phyloP scores from a whole-genome alignment of 2,888 invertebrate genomes.

The Azorinus chamasolen region DNA sequence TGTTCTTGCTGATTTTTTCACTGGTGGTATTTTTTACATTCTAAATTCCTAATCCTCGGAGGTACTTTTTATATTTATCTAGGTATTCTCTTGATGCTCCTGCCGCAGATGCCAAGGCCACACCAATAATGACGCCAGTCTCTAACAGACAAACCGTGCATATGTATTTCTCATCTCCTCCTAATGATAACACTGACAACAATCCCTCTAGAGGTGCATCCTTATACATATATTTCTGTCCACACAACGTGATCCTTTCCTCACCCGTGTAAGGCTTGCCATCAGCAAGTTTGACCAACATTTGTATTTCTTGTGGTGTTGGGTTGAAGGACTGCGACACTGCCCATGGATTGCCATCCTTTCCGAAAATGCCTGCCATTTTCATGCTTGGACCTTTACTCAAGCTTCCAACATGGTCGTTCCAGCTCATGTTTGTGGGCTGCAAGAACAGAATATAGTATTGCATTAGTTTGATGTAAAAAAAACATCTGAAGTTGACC shows the following conservation, averaged over 20 bases:
- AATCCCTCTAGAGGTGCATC: conserved; percentile 58
- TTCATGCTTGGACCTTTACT: conserved; percentile 54
- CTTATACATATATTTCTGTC: conserved; percentile 55
- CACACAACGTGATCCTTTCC: conserved; percentile 47
- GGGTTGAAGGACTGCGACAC: conserved; percentile 49
- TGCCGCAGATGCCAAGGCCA: conserved; percentile 38
- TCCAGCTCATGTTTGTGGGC: conserved; percentile 36
- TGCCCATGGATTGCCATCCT: conserved; percentile 59
- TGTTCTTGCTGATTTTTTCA: too few relatives aligned
- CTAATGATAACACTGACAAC: conserved; percentile 56
- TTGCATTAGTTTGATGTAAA: too few relatives aligned
- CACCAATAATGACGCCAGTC: conserved; percentile 44
- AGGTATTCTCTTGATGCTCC: conserved; percentile 56
- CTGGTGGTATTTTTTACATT: too few relatives aligned
- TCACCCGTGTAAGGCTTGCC: conserved; percentile 30
- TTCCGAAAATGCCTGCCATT: conserved; percentile 55
- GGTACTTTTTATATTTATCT: conserved; percentile 62
- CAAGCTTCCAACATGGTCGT: conserved; percentile 53
- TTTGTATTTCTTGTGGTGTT: conserved; percentile 30
- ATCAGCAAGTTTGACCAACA: conserved; percentile 41
- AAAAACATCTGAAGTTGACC: too few relatives aligned
- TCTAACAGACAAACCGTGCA: conserved; percentile 56
- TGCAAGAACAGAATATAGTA: too few relatives aligned
- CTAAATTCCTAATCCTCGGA: conserved; percentile 42
- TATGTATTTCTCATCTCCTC: conserved; percentile 51